A percentile compares a stretch with the other conserved stretches of the same genome.
These are phyloP conservation scores for Mirza zaza DNA, from an alignment of 2,113 vertebrate species.

Conservation along the genomic window DNA sequence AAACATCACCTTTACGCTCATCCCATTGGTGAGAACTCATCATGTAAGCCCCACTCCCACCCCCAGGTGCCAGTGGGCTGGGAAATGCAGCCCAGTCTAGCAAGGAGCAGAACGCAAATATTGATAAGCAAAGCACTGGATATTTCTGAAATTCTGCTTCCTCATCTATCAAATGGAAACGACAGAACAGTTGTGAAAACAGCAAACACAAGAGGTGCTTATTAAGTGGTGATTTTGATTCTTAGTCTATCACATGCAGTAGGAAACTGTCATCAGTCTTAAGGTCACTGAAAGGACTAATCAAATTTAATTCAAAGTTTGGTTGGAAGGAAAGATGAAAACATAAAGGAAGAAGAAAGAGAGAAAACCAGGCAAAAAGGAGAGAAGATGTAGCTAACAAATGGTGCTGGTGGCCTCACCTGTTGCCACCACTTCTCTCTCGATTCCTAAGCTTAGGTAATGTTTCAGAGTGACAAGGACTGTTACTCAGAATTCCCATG, in stretches of 20 bases:
- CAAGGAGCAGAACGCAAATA: not conserved
- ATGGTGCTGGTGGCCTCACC: not conserved
- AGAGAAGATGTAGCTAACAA: not conserved
- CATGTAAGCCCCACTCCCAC: too few relatives aligned
- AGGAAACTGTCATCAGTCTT: not conserved
- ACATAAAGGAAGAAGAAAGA: not conserved
- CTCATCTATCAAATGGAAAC: not conserved
- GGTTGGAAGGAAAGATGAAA: not conserved
- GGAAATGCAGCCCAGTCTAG: not conserved
- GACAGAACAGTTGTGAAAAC: not conserved
- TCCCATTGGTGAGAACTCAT: not conserved
- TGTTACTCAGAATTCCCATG: slow-evolving; percentile 51
- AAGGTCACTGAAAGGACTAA: not conserved
- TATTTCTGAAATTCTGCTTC: not conserved
- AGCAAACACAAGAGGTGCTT: not conserved
- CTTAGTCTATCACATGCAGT: not conserved
- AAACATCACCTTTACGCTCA: not conserved
- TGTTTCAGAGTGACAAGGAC: not conserved
- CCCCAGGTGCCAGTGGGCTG: not conserved
- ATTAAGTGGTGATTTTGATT: not conserved
- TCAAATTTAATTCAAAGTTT: not conserved
- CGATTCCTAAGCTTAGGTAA: not conserved
- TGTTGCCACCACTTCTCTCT: not conserved
- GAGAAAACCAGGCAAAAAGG: not conserved
- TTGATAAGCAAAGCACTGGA: not conserved